Evolutionary conservation across 2,113 vertebrate genomes (phyloP).

Genomic region (Corynorhinus townsendii): DNA sequence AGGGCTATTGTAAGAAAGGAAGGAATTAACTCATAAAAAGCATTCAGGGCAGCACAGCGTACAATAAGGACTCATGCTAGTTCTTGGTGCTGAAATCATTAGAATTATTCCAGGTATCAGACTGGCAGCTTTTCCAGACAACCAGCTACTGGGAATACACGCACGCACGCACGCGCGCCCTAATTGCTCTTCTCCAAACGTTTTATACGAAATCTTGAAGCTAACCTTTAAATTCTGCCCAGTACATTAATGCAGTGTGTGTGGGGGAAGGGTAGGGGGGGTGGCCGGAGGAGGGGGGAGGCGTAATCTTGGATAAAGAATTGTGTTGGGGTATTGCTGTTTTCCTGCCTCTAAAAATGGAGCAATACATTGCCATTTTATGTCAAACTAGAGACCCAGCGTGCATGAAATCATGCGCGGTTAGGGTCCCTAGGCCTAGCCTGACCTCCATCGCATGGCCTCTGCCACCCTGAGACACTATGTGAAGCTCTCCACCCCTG

Average conservation of each 20-base stretch:
- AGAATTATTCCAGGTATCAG: background rate
- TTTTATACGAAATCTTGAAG: background rate
- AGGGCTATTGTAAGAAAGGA: background rate
- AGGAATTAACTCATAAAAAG: background rate
- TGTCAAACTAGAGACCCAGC: background rate
- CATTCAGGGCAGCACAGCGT: background rate
- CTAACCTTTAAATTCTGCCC: background rate
- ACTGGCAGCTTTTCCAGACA: background rate
- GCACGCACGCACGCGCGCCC: background rate
- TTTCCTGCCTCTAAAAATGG: background rate
- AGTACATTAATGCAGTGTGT: background rate
- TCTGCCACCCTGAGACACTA: too few species aligned
- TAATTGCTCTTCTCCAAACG: background rate
- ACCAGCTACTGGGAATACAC: background rate
- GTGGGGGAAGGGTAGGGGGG: rapidly evolving
- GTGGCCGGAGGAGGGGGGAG: rapidly evolving
- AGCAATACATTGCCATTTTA: background rate
- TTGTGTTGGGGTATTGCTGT: background rate
- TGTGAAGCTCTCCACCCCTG: too few species aligned
- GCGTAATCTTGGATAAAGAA: background rate
- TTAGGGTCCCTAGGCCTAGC: too few species aligned
- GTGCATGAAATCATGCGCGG: too few species aligned
- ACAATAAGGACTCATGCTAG: rapidly evolving
- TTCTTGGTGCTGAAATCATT: rapidly evolving
- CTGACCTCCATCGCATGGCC: too few species aligned